A percentile compares a stretch with the other conserved stretches of the same genome.
phyloP scores from a whole-genome alignment of 2,113 vertebrate genomes.

The Tychaedon coryphoeus region DNA sequence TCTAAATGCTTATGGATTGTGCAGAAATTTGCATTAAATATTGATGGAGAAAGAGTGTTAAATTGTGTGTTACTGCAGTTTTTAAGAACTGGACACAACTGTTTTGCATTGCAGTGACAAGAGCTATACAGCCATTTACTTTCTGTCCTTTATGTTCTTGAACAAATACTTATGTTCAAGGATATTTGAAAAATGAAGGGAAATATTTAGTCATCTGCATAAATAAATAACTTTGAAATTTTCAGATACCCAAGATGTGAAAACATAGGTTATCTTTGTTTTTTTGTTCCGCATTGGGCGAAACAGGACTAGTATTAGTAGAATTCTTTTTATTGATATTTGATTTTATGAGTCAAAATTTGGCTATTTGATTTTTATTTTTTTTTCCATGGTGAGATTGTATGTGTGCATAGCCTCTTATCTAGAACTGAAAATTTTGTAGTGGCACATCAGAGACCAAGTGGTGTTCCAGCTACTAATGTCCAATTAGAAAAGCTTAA shows the following conservation, averaged over 20 bases:
- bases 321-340: not conserved
- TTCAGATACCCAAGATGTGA: not conserved
- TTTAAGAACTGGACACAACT: not conserved
- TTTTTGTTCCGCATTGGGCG: not conserved
- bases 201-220: not conserved
- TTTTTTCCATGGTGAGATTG: rapidly evolving
- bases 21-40: not conserved
- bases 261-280: not conserved
- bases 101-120: not conserved
- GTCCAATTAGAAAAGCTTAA: not conserved
- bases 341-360: not conserved
- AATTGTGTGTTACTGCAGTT: not conserved
- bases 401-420: not conserved
- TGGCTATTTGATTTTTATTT: not conserved
- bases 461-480: not conserved
- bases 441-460: not conserved
- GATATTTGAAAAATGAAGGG: not conserved
- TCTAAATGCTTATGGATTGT: not conserved
- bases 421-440: not conserved
- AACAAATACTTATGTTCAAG: not conserved
- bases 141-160: not conserved
- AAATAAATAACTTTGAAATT: not conserved
- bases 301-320: not conserved
- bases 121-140: not conserved
- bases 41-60: not conserved